Percentiles rank a stretch among this genome's conserved stretches.
These are phyloP conservation scores for Mermis nigrescens DNA, from an alignment of 2,888 invertebrate species.

Conservation along the genomic window DNA sequence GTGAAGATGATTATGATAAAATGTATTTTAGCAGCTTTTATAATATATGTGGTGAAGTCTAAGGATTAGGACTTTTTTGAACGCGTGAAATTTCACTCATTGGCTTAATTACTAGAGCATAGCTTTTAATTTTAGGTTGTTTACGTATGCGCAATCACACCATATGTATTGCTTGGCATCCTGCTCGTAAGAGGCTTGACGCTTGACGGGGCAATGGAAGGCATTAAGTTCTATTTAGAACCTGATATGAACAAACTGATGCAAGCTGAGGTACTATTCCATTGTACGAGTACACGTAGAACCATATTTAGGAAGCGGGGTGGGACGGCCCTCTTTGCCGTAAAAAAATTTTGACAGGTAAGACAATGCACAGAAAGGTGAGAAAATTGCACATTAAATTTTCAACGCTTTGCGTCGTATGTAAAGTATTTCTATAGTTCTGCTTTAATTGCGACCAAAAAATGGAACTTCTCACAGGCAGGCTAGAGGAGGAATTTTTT, in stretches of 20 bases:
- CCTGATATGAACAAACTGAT: conserved; percentile 27
- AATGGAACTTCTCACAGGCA: too few species aligned
- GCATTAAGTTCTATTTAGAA: conserved; percentile 22
- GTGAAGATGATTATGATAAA: neutral
- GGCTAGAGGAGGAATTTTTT: too few species aligned
- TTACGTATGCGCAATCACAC: conserved; percentile 32
- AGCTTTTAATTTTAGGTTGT: conserved; percentile 23
- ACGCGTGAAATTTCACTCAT: too few species aligned
- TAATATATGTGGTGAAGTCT: neutral
- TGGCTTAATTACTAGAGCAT: too few species aligned
- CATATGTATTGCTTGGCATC: conserved; percentile 27
- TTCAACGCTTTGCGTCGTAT: too few species aligned
- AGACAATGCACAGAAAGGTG: too few species aligned
- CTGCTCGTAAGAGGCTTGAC: conserved; percentile 29
- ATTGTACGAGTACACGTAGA: too few species aligned
- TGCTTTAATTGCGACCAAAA: too few species aligned
- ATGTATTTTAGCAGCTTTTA: neutral
- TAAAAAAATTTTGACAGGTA: too few species aligned
- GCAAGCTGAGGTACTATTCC: conserved; percentile 23
- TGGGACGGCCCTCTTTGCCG: conserved; percentile 18
- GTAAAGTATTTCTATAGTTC: too few species aligned
- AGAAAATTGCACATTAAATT: too few species aligned
- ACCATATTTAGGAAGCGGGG: conserved; percentile 23
- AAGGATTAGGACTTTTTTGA: neutral
- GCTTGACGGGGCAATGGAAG: conserved; percentile 22